Base-by-base conservation (phyloP, 2,113 vertebrate genomes). In the Atlantisia rogersi region DNA sequence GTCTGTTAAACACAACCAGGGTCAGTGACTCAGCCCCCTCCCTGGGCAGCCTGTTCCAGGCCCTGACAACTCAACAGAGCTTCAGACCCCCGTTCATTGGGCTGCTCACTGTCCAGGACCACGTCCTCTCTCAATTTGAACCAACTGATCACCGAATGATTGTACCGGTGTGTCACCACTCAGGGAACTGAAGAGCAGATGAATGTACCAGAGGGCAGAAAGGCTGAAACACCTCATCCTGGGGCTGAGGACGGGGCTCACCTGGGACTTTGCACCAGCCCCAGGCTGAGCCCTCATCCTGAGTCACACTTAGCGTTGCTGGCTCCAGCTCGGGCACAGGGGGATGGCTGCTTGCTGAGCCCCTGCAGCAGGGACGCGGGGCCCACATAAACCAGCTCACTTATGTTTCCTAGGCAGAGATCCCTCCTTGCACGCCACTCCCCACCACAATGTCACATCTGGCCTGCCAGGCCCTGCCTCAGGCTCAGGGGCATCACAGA, bases 141-240 rank as follows among this genome's bases (percentile, higher is more conserved):
- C 42, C 90, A 71, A 20, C 5, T 0, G 0, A 62, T 19, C 44
- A 14, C 52, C 67, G 14, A 50, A 68, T 0, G 4, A 18, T n/a
- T 19, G 20, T 15, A 18, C 74, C 1, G 1, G 10, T 0, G 0
- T 1, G 4, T 48, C 6, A 12, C 60, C 18, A 2, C 24, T 40
- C 2, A 1, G 44, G 26, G 37, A 67, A 28, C 67, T 68, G 63
- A 77, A 44, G 44, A 44, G 78, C 35, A 50, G 39, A 10, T 2
- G 5, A 8, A 8, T 0, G 1, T 32, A 60, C n/a, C 70, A 28
- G 62, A 64, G 10, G 48, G 31, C 52, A 87, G 24, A 50, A 46
- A 82, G 63, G 9, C 42, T 28, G 40, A 44, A 91, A 79, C 12
- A 35, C 40, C 31, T 73, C 2, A 1, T 24, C 22, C 39, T 20